Evolutionary conservation across 2,113 vertebrate species (phyloP).

Genomic region (Ameiurus melas): DNA sequence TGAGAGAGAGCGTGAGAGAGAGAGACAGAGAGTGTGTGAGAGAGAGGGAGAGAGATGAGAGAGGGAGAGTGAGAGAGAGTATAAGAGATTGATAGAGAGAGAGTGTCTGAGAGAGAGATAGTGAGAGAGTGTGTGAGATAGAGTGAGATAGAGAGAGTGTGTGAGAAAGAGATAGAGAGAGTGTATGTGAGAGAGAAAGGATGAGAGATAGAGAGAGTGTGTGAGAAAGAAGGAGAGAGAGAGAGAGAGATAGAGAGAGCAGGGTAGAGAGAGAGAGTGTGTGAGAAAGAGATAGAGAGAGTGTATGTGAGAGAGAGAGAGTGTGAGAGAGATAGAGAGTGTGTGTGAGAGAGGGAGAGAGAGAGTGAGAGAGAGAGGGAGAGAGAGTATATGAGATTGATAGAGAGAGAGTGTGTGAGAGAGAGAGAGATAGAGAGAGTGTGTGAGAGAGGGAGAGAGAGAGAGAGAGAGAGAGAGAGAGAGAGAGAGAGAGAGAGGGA

Average conservation of each 20-base stretch:
- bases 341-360: too few species aligned
- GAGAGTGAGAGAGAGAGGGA: too few species aligned
- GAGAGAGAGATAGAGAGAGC: conserved; percentile 17
- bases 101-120: not conserved
- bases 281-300: not conserved
- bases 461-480: too few species aligned
- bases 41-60: conserved; percentile 13
- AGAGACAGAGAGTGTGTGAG: not conserved
- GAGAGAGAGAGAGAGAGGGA: too few species aligned
- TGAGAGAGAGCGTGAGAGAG: not conserved
- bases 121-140: conserved; percentile 17
- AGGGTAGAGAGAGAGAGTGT: not conserved
- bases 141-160: not conserved
- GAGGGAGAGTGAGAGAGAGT: too few species aligned
- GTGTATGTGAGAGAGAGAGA: not conserved
- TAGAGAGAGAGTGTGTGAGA: too few species aligned
- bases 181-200: too few species aligned
- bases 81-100: not conserved
- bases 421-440: too few species aligned
- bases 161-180: not conserved
- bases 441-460: too few species aligned
- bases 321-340: conserved; percentile 13
- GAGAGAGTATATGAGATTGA: too few species aligned
- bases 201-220: too few species aligned
- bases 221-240: too few species aligned